phyloP scores from a whole-genome alignment of 2,113 vertebrate species.

The Salvelinus alpinus region DNA sequence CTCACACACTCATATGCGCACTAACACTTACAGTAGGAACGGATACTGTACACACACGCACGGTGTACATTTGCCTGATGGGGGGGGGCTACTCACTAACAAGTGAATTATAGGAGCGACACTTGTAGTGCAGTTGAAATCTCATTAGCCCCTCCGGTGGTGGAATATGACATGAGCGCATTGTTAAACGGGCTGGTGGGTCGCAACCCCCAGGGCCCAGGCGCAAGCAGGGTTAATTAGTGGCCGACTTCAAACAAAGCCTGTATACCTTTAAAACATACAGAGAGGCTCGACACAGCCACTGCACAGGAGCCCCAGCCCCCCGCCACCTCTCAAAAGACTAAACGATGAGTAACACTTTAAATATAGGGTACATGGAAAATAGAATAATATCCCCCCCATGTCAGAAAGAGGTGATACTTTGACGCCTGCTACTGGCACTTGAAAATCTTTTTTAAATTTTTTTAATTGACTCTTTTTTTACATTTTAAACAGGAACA shows the following conservation, averaged over 20 bases:
- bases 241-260: conserved; percentile 18
- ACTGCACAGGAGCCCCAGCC: background rate
- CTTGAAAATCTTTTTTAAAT: too few relatives aligned
- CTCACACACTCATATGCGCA: background rate
- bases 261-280: background rate
- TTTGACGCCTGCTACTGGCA: too few relatives aligned
- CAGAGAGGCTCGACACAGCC: background rate
- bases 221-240: conserved; percentile 30
- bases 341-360: background rate
- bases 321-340: background rate
- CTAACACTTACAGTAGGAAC: background rate
- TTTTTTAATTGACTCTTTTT: too few relatives aligned
- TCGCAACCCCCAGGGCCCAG: conserved; percentile 4
- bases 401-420: too few relatives aligned
- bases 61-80: conserved; percentile 19
- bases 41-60: background rate
- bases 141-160: conserved; percentile 50
- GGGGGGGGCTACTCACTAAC: conserved; percentile 34
- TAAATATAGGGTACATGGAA: background rate
- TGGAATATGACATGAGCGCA: conserved; percentile 25
- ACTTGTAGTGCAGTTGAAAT: conserved; percentile 45
- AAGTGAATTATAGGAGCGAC: conserved; percentile 52
- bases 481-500: too few relatives aligned
- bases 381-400: background rate
- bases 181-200: conserved; percentile 36